phyloP scores from a whole-genome alignment of 2,797 vertebrate species.

The Ciconia nigra region DNA sequence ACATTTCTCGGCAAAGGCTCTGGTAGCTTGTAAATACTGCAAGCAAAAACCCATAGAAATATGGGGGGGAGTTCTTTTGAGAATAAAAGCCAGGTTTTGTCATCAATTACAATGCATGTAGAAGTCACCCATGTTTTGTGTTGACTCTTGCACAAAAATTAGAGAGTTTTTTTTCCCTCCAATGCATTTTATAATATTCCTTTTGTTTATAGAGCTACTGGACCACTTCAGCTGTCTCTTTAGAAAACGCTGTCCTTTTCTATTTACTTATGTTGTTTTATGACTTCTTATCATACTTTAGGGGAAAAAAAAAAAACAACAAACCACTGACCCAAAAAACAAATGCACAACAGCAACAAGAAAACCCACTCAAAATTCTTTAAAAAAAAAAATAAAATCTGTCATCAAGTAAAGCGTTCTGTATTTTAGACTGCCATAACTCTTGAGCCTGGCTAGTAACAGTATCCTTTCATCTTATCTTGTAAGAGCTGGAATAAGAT shows the following conservation, averaged over 20 bases:
- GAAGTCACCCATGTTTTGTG: neutral
- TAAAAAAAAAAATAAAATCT: neutral
- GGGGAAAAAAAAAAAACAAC: accelerated
- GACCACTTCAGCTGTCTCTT: neutral
- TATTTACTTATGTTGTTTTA: neutral
- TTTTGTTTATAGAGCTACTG: neutral
- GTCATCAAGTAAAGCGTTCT: neutral
- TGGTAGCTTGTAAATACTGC: neutral
- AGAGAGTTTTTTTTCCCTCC: accelerated
- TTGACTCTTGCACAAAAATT: neutral
- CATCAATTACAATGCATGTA: neutral
- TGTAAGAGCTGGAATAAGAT: neutral
- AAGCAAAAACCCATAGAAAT: neutral
- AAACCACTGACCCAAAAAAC: accelerated
- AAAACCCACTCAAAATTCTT: accelerated
- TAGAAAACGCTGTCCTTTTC: neutral
- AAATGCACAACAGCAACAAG: neutral
- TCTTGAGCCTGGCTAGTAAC: neutral
- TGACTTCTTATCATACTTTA: neutral
- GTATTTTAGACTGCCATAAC: neutral
- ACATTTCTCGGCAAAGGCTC: neutral
- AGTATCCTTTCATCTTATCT: neutral
- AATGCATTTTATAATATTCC: neutral
- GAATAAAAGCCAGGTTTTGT: neutral
- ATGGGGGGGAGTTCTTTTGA: neutral